Evolutionary conservation across 2,888 invertebrate species (phyloP).

Genomic region (Julus scanicus): DNA sequence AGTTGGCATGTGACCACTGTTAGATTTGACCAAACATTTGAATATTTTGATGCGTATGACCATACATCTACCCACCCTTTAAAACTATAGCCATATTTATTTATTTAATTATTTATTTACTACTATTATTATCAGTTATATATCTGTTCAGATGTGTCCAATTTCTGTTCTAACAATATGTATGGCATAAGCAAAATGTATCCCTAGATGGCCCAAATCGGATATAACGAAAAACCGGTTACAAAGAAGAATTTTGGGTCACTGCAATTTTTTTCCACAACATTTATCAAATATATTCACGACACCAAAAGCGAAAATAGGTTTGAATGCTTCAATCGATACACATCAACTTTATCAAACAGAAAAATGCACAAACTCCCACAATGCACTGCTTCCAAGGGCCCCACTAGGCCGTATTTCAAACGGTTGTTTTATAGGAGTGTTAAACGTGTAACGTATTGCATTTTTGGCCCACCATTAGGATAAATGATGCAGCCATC

Average conservation of each 20-base stretch:
- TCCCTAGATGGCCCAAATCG: not conserved
- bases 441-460: slow-evolving; percentile 11
- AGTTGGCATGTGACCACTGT: no score
- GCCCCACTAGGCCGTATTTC: not conserved
- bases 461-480: slow-evolving; percentile 26
- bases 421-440: not conserved
- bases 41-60: no score
- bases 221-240: not conserved
- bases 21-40: no score
- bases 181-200: no score
- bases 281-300: not conserved
- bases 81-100: no score
- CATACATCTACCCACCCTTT: no score
- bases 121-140: no score
- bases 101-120: no score
- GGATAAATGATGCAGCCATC: slow-evolving; percentile 10
- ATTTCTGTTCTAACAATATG: no score
- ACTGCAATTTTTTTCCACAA: not conserved
- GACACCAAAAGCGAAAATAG: not conserved
- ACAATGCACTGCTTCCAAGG: not conserved
- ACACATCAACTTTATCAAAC: slow-evolving; percentile 28
- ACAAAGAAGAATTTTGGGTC: not conserved
- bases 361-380: not conserved
- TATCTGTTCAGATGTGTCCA: no score
- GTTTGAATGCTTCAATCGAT: not conserved